Evolutionary conservation across 2,113 vertebrate species (phyloP).

Genomic region (Cricetomys ansorgei): DNA sequence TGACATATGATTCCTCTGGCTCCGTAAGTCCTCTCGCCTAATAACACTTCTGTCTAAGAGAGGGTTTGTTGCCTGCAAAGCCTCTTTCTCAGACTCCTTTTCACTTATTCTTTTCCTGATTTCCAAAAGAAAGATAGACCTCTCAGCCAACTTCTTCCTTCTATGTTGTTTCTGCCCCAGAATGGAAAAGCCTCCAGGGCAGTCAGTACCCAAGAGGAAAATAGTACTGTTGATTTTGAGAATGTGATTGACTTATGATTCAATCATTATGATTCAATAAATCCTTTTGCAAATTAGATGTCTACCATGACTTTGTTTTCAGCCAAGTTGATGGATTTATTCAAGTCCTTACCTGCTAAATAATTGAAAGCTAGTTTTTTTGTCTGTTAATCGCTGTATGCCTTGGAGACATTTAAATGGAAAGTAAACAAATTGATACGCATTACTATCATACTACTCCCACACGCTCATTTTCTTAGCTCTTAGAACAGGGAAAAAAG

Average conservation of each 20-base stretch:
- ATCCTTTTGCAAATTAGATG: conserved; percentile 13
- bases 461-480: background rate
- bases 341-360: conserved; percentile 32
- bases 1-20: background rate
- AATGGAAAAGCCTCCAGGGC: background rate
- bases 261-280: conserved; percentile 27
- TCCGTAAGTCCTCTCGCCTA: background rate
- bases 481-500: background rate
- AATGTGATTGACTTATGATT: background rate
- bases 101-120: background rate
- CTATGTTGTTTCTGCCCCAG: background rate
- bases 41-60: background rate
- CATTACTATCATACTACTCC: background rate
- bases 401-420: conserved; percentile 1
- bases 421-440: conserved; percentile 19
- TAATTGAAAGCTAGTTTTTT: conserved; percentile 47
- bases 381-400: conserved; percentile 36
- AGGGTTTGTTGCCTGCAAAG: background rate
- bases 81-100: background rate
- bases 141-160: background rate
- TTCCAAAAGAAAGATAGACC: background rate
- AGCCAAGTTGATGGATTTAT: conserved; percentile 13
- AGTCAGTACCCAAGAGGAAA: background rate
- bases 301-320: conserved; percentile 42
- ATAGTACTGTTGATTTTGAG: background rate